phyloP scores from a whole-genome alignment of 2,888 invertebrate genomes.

The Ashinkailepas kermadecensis region DNA sequence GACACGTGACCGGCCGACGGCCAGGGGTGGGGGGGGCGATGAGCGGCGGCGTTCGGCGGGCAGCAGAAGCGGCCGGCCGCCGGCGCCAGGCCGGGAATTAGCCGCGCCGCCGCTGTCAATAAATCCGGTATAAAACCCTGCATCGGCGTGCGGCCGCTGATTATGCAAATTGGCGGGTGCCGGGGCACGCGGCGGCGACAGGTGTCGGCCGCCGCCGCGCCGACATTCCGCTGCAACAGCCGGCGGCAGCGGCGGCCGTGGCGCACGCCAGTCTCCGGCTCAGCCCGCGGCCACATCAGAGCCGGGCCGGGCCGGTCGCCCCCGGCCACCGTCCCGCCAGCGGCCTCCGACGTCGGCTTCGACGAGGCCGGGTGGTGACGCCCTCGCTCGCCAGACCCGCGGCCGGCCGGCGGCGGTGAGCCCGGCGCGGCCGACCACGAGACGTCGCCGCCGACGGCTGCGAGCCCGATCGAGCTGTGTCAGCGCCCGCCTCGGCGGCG shows the following conservation, averaged over 20 bases:
- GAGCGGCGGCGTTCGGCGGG: not conserved
- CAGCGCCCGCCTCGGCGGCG: too few species aligned
- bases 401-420: too few species aligned
- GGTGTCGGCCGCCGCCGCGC: not conserved
- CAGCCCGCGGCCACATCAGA: too few species aligned
- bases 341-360: too few species aligned
- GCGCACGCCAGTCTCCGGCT: too few species aligned
- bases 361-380: too few species aligned
- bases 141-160: not conserved
- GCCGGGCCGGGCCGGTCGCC: too few species aligned
- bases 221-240: not conserved
- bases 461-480: too few species aligned
- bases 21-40: not conserved
- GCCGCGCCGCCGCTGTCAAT: not conserved
- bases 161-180: conserved; percentile 11
- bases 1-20: not conserved
- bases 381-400: too few species aligned
- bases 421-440: too few species aligned
- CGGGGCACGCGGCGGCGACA: conserved; percentile 7
- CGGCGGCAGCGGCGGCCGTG: not conserved
- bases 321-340: too few species aligned
- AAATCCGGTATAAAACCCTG: conserved; percentile 5
- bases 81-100: not conserved
- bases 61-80: not conserved
- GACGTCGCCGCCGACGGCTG: too few species aligned